phyloP scores from a whole-genome alignment of 2,113 vertebrate genomes.

The Chionomys nivalis region DNA sequence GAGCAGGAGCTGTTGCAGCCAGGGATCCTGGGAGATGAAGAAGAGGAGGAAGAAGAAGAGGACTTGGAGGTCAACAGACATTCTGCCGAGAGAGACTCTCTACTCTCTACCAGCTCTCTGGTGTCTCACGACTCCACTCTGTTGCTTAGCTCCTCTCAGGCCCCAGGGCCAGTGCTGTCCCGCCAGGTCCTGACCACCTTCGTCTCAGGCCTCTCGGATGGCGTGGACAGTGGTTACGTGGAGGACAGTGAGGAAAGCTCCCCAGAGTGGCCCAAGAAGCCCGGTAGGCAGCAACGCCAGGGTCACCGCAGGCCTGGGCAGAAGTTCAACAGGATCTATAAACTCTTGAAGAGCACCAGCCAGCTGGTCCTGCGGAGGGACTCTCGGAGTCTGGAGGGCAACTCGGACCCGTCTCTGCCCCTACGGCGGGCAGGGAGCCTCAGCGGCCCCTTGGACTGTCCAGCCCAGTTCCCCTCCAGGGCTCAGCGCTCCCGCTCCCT shows the following conservation, averaged over 20 bases:
- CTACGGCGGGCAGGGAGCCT: slow-evolving; percentile 92
- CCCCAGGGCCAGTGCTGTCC: slow-evolving; percentile 84
- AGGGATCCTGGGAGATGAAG: slow-evolving; percentile 84
- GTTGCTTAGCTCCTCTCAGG: slow-evolving; percentile 88
- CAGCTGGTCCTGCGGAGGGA: slow-evolving; percentile 83
- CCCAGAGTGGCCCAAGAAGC: slow-evolving; percentile 65
- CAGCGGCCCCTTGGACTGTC: slow-evolving; percentile 85
- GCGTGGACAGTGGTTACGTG: slow-evolving; percentile 93
- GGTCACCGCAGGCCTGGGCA: slow-evolving; percentile 78
- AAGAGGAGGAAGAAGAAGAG: slow-evolving; percentile 83
- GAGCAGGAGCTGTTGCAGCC: slow-evolving; percentile 84
- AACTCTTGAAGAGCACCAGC: slow-evolving; percentile 91
- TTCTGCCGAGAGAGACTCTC: slow-evolving; percentile 74
- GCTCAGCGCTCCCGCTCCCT: slow-evolving; percentile 94
- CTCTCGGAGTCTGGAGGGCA: slow-evolving; percentile 12
- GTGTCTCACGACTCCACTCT: slow-evolving; percentile 84
- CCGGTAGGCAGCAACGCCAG: slow-evolving; percentile 74
- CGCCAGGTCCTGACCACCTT: slow-evolving; percentile 89
- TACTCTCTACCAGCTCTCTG: slow-evolving; percentile 86
- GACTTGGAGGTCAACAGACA: slow-evolving; percentile 80
- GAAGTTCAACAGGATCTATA: slow-evolving; percentile 90
- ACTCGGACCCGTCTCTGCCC: not conserved
- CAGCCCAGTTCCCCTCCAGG: slow-evolving; percentile 72
- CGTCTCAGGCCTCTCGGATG: slow-evolving; percentile 91
- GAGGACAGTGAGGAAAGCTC: slow-evolving; percentile 92